Evolutionary conservation across 1,140 invertebrate species (phyloP).

Genomic region (Brachionus rotundiformis): DNA sequence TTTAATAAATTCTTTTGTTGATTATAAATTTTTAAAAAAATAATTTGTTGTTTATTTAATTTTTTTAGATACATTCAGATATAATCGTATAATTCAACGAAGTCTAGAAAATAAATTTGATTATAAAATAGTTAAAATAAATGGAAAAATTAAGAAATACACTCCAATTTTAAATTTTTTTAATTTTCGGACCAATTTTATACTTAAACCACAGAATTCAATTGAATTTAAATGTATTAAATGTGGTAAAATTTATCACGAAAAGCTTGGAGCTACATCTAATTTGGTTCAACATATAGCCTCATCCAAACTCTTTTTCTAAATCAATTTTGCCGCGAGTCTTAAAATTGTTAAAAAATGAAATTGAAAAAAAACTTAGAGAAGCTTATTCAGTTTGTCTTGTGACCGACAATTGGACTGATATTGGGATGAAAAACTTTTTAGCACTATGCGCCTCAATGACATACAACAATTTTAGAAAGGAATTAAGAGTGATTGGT

Average conservation of each 20-base stretch:
- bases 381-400: not conserved
- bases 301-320: no score
- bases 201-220: not conserved
- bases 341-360: not conserved
- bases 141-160: not conserved
- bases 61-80: not conserved
- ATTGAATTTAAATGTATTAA: not conserved
- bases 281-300: not conserved
- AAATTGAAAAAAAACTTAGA: not conserved
- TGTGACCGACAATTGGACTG: not conserved
- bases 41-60: not conserved
- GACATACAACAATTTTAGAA: not conserved
- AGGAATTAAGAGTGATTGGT: not conserved
- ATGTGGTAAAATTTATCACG: not conserved
- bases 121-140: not conserved
- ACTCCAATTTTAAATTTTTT: not conserved
- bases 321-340: not conserved
- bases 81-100: not conserved
- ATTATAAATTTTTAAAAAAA: no score
- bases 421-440: not conserved
- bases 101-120: slow-evolving; percentile 5
- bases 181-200: not conserved
- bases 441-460: not conserved
- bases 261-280: not conserved
- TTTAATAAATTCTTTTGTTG: no score